phyloP scores from a whole-genome alignment of 35 echinoderm and acorn worm genomes.

The Ptychodera flava region DNA sequence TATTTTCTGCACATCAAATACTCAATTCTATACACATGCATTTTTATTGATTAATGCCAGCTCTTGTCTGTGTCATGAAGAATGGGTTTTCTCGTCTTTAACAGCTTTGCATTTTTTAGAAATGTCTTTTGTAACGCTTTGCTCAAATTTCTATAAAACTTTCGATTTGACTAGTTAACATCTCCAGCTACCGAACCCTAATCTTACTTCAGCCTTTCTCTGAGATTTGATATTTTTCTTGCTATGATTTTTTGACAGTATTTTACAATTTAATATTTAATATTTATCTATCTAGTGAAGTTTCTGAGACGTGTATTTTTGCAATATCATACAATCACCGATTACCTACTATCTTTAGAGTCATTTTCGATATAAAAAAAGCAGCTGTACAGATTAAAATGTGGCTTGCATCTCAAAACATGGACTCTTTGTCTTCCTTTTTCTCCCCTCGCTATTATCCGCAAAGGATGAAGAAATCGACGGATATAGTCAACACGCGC shows the following conservation, averaged over 20 bases:
- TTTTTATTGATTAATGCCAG: too few relatives aligned
- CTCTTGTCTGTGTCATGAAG: too few relatives aligned
- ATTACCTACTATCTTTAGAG: background rate
- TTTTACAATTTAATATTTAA: background rate
- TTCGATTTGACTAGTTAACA: too few relatives aligned
- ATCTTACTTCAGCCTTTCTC: background rate
- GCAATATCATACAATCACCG: background rate
- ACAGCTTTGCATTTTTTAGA: too few relatives aligned
- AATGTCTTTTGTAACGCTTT: too few relatives aligned
- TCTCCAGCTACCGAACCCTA: too few relatives aligned
- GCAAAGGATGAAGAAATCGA: background rate
- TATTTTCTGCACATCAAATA: too few relatives aligned
- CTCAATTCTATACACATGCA: too few relatives aligned
- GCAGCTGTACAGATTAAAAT: background rate
- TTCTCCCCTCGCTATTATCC: background rate
- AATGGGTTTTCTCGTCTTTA: too few relatives aligned
- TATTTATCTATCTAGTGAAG: background rate
- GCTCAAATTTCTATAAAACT: too few relatives aligned
- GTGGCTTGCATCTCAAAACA: background rate
- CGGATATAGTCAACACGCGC: too few relatives aligned
- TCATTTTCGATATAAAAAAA: background rate
- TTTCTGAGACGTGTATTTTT: conserved; percentile 1
- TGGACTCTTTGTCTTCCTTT: background rate
- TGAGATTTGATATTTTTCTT: background rate
- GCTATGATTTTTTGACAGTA: background rate